phyloP scores from a whole-genome alignment of 2,797 vertebrate genomes.

The Hypotaenidia okinawae region DNA sequence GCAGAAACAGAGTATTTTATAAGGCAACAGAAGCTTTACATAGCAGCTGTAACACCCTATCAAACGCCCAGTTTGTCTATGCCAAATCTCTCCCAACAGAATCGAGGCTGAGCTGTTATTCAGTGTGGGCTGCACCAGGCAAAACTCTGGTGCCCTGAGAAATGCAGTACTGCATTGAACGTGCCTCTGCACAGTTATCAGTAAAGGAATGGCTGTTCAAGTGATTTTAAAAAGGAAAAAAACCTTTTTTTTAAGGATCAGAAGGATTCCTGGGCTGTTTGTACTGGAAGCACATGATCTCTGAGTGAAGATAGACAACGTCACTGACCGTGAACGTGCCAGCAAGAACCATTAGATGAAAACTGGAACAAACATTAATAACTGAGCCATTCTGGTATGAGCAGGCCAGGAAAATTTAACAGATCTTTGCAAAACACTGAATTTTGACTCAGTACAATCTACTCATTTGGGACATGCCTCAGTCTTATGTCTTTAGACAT shows the following conservation, averaged over 20 bases:
- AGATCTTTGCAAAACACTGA: not conserved
- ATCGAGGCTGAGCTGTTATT: not conserved
- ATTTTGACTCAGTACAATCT: not conserved
- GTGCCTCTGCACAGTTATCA: too few relatives aligned
- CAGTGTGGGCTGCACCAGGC: not conserved
- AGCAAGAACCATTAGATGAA: not conserved
- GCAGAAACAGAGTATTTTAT: not conserved
- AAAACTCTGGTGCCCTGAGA: not conserved
- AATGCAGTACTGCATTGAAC: too few relatives aligned
- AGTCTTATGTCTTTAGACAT: not conserved
- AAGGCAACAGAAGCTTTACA: not conserved
- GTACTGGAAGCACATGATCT: not conserved
- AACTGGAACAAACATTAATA: not conserved
- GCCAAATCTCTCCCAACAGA: not conserved
- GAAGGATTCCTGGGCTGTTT: not conserved
- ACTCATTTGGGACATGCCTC: not conserved
- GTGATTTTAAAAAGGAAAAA: not conserved
- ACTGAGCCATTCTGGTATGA: not conserved
- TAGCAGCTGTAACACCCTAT: not conserved
- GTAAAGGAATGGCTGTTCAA: not conserved
- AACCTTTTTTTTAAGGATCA: not conserved
- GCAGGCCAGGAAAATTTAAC: not conserved
- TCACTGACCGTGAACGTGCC: not conserved
- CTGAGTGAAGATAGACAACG: not conserved
- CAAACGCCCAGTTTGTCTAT: not conserved